Conservation (phyloP, 2,797 vertebrate species). For the Hypotaenidia philippensis region DNA sequence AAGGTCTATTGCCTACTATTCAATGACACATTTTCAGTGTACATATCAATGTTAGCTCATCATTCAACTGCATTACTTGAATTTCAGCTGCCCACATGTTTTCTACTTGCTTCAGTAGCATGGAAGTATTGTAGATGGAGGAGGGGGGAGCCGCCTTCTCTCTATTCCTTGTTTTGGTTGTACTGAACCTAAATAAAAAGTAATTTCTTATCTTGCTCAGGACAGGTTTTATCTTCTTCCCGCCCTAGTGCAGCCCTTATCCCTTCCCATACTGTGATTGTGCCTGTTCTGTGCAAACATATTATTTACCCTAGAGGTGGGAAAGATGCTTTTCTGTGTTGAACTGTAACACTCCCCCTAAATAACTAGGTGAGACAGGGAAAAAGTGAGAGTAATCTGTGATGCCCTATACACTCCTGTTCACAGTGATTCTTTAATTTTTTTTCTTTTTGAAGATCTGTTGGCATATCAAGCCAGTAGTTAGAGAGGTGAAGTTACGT, state of each 20-base stretch:
- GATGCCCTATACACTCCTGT: neutral
- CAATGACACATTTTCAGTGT: neutral
- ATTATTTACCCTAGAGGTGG: constrained; percentile 13
- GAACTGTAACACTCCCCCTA: neutral
- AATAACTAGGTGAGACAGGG: neutral
- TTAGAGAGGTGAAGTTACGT: neutral
- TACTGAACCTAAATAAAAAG: neutral
- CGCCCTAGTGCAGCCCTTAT: neutral
- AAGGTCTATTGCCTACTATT: neutral
- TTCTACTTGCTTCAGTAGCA: rapidly evolving
- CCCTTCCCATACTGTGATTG: neutral
- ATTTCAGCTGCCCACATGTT: neutral
- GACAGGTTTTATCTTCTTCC: constrained; percentile 18
- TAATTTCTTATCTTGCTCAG: neutral
- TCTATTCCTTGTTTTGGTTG: neutral
- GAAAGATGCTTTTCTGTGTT: neutral
- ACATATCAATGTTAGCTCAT: neutral
- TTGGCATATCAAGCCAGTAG: neutral
- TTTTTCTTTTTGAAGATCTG: neutral
- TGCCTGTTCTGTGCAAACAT: constrained; percentile 22
- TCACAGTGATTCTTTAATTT: neutral
- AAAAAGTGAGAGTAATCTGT: neutral
- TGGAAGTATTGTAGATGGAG: neutral
- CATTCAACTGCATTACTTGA: neutral
- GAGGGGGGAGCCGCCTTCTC: neutral